phyloP scores from a whole-genome alignment of 1,140 invertebrate genomes.

The Cheumatopsyche charites region DNA sequence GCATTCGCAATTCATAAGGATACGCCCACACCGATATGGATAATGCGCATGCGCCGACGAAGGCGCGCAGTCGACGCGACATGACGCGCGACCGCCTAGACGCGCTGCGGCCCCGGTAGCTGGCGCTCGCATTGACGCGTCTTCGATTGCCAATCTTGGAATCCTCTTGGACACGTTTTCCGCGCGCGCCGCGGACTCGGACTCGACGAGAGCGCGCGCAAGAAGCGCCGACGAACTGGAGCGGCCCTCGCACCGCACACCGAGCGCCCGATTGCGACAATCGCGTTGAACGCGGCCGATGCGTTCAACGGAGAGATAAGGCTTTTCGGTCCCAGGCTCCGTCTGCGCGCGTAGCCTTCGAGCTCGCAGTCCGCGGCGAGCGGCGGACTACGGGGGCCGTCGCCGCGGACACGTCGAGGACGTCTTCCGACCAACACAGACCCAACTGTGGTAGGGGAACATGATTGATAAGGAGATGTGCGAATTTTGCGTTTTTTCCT shows the following conservation, averaged over 20 bases:
- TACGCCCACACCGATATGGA: too few species aligned
- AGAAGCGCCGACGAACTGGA: background rate
- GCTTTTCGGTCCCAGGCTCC: too few species aligned
- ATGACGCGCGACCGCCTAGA: background rate
- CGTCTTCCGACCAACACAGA: slow-evolving; percentile 18
- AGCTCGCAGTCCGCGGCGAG: background rate
- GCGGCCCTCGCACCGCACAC: background rate
- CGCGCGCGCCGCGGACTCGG: background rate
- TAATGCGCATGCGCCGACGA: background rate
- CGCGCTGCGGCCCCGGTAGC: slow-evolving; percentile 39
- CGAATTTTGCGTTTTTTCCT: too few species aligned
- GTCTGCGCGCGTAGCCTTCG: too few species aligned
- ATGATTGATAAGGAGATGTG: background rate
- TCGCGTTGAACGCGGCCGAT: background rate
- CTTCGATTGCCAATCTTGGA: slow-evolving; percentile 36
- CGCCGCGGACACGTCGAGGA: background rate
- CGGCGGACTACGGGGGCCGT: background rate
- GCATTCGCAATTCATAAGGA: too few species aligned
- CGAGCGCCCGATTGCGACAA: background rate
- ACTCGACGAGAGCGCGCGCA: background rate
- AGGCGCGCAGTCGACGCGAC: background rate
- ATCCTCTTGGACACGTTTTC: slow-evolving; percentile 4
- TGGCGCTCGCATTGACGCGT: slow-evolving; percentile 43
- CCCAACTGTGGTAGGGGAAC: background rate
- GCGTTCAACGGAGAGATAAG: too few species aligned